phyloP scores from a whole-genome alignment of 2,113 vertebrate genomes.

The Osmerus mordax region DNA sequence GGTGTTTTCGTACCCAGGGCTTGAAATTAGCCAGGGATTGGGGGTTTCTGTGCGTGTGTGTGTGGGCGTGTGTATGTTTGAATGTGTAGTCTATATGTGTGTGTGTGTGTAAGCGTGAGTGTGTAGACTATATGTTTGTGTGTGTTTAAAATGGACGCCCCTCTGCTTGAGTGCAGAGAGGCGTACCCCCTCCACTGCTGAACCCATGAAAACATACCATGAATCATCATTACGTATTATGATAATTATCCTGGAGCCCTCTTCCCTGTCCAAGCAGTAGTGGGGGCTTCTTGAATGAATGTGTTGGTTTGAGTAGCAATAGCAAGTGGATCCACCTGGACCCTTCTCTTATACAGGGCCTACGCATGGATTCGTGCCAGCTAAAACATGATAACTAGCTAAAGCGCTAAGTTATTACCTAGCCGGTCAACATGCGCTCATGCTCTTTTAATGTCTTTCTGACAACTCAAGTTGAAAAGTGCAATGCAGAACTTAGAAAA shows the following conservation, averaged over 20 bases:
- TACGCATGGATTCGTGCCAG: no score
- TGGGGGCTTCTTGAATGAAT: neutral
- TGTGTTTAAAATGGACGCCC: constrained; percentile 32
- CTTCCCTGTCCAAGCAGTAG: constrained; percentile 15
- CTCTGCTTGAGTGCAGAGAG: constrained; percentile 42
- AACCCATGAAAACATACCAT: constrained; percentile 58
- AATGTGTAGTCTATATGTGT: neutral
- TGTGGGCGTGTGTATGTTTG: neutral
- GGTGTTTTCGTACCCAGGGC: constrained; percentile 57
- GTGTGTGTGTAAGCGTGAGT: neutral
- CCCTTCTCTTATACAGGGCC: no score
- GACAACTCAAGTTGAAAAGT: no score
- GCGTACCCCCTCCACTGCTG: constrained; percentile 38
- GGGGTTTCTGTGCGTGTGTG: neutral
- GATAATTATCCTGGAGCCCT: constrained; percentile 51
- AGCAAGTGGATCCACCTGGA: no score
- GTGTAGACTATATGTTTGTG: neutral
- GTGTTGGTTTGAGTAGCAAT: no score
- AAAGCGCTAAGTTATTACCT: no score
- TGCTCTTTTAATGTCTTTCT: no score
- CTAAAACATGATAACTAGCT: no score
- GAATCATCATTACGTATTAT: constrained; percentile 70
- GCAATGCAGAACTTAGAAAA: no score
- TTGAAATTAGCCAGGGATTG: constrained; percentile 56
- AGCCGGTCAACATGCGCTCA: no score